These are phyloP conservation scores for Brachionus paranguensis DNA, from an alignment of 1,140 invertebrate species.

Conservation along the genomic window DNA sequence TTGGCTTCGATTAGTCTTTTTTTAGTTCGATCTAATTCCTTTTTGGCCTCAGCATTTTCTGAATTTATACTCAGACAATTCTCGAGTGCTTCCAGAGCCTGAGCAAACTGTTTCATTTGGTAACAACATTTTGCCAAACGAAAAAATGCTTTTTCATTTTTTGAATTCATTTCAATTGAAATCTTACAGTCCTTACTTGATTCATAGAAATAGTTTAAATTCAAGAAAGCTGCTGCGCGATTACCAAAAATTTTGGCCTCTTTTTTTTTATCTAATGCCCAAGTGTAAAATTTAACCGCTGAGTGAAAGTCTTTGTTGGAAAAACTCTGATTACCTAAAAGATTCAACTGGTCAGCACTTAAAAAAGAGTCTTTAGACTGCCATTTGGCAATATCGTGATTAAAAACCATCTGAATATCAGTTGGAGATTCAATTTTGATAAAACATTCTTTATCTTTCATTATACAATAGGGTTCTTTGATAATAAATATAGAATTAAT, in stretches of 20 bases:
- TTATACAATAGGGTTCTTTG: conserved; percentile 1
- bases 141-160: conserved; percentile 20
- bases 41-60: background rate
- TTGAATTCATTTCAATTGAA: background rate
- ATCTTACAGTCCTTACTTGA: background rate
- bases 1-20: background rate
- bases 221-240: background rate
- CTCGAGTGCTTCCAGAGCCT: background rate
- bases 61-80: background rate
- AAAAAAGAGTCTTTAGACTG: background rate
- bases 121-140: background rate
- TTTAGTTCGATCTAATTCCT: background rate
- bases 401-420: background rate
- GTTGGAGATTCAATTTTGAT: background rate
- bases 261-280: background rate
- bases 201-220: background rate
- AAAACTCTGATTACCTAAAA: conserved; percentile 10
- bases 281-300: background rate
- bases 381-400: background rate
- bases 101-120: background rate
- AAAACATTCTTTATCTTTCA: background rate
- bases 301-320: background rate
- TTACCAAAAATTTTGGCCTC: background rate
- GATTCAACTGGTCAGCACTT: background rate
- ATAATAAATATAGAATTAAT: background rate